Evolutionary conservation across 2,113 vertebrate genomes (phyloP), one percentile per base, ranked within the genome.

Genomic region (Copsychus sechellarum): DNA sequence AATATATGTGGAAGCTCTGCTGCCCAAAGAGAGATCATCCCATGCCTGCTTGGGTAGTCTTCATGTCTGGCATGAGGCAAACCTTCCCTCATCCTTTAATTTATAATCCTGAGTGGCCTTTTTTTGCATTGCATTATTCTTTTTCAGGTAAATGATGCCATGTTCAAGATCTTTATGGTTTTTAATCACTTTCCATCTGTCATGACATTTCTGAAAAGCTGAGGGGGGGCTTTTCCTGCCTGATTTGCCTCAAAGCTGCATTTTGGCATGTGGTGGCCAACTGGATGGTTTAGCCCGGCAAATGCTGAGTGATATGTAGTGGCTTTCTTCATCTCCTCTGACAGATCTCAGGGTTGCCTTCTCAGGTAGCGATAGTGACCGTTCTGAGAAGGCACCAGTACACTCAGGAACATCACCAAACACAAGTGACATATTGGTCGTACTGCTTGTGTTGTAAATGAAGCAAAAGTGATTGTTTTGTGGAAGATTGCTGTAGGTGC

Each of bases 171-270:
- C 51, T 15, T 92, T 50, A 51, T 56, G 90, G 21, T 92, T 96
- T 97, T 95, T 90, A 86, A 89, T 96, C 69, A 70, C 65, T 91
- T 71, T 77, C 73, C 91, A 64, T 95, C 86, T 97, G 77, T 96
- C 19, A 2, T 69, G 50, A 48, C 60, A 50, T 67, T 95, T 87
- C 43, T 45, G 58, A 56, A 24, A 88, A 86, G 36, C 28, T 5
- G 34, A 29, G 91, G 36, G 80, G 57, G 86, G n/a, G 34, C 33
- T 76, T 5, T 56, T 62, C 22, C 80, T 82, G 61, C 72, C 61
- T 26, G 5, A 33, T 56, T 56, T 47, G 67, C 70, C 86, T 84
- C 36, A 65, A 51, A 74, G 50, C 60, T 54, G 47, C 7, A 0
- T 65, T 24, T 84, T 48, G 84, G 4, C 6, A 1, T 58, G 11